These are phyloP conservation scores for Polia nebulosa DNA, from an alignment of 2,888 invertebrate genomes.

Conservation along the genomic window DNA sequence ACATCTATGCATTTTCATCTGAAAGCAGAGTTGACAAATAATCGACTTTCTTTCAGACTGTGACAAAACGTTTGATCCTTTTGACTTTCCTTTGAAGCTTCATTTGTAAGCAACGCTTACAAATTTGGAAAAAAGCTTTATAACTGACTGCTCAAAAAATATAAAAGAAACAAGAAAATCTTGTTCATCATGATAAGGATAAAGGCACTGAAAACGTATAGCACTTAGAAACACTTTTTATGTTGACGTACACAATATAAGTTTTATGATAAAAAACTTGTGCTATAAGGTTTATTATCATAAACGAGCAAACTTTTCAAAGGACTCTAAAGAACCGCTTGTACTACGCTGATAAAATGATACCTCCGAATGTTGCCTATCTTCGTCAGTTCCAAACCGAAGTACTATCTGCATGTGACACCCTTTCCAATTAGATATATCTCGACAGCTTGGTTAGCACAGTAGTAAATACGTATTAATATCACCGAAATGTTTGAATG, in stretches of 20 bases:
- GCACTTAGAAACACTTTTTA: neutral
- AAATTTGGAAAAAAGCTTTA: constrained; percentile 6
- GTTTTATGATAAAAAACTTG: neutral
- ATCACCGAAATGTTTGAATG: too few relatives aligned
- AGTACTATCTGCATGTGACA: neutral
- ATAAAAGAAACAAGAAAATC: constrained; percentile 17
- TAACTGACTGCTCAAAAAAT: constrained; percentile 8
- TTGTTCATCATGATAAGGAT: neutral
- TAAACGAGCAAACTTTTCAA: neutral
- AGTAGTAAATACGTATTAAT: neutral
- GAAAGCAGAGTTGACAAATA: neutral
- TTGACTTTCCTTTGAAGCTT: constrained; percentile 28
- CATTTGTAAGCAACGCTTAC: constrained; percentile 17
- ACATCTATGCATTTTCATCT: constrained; percentile 1
- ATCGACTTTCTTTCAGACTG: neutral
- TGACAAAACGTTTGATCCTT: constrained; percentile 33
- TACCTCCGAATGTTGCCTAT: neutral
- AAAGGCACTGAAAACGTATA: constrained; percentile 7
- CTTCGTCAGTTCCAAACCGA: neutral
- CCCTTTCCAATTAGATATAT: neutral
- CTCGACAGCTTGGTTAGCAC: neutral
- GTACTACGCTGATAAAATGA: neutral
- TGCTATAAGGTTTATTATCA: neutral
- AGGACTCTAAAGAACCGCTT: neutral
- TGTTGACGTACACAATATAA: too few relatives aligned